A percentile compares a stretch with the other conserved stretches of the same genome.
These are phyloP conservation scores for Epinephelus moara DNA, from an alignment of 2,113 vertebrate genomes.

Conservation along the genomic window DNA sequence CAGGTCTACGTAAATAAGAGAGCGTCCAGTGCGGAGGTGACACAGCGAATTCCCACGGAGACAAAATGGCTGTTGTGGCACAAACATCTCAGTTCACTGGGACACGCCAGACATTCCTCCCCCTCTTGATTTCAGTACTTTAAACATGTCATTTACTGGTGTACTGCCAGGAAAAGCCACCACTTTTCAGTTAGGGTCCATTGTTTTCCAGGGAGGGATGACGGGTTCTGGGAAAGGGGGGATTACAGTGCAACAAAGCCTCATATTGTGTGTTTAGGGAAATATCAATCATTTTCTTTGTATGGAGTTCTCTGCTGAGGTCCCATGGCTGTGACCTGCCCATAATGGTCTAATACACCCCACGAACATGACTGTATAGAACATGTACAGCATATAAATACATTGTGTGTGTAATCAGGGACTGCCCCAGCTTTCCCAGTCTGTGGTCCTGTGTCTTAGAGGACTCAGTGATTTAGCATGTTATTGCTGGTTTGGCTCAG, in stretches of 20 bases:
- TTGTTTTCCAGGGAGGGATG: conserved; percentile 57
- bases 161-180: conserved; percentile 65
- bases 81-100: conserved; percentile 43
- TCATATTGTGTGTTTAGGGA: conserved; percentile 56
- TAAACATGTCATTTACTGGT: conserved; percentile 71
- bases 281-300: conserved; percentile 56
- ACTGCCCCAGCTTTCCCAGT: conserved; percentile 57
- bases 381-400: conserved; percentile 58
- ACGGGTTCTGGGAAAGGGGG: conserved; percentile 42
- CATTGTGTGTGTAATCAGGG: conserved; percentile 52
- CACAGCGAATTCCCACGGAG: conserved; percentile 61
- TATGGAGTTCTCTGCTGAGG: conserved; percentile 34
- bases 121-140: conserved; percentile 63
- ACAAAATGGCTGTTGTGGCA: conserved; percentile 66
- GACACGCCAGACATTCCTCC: conserved; percentile 57
- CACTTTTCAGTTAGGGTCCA: conserved; percentile 57
- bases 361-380: conserved; percentile 50
- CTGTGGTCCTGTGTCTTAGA: conserved; percentile 62
- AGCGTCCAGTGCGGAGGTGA: conserved; percentile 51
- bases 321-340: conserved; percentile 27
- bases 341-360: conserved; percentile 15
- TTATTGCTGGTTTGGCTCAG: conserved; percentile 69
- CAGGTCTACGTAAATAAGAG: conserved; percentile 86
- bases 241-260: conserved; percentile 55
- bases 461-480: conserved; percentile 63